These are phyloP conservation scores for Diuraphis noxia DNA, from an alignment of 1,140 invertebrate genomes.

Conservation along the genomic window DNA sequence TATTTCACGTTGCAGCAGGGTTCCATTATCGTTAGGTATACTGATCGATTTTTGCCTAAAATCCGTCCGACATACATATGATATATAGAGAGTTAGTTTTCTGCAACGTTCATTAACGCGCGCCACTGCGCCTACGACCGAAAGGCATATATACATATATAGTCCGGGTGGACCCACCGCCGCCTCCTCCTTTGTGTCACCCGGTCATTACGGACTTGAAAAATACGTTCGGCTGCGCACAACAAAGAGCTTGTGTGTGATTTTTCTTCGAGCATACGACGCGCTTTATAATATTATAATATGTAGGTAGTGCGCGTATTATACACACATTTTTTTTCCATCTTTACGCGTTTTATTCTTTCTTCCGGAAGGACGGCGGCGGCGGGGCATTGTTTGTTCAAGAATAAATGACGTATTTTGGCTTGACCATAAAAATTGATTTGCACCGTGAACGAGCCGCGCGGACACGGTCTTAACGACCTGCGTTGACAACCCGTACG, in stretches of 20 bases:
- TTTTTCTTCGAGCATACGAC: background rate
- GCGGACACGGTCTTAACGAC: conserved; percentile 47
- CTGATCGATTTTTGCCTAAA: conserved; percentile 24
- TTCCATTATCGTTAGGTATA: background rate
- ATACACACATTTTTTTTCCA: conserved; percentile 9
- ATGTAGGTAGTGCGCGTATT: no score
- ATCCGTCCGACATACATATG: conserved; percentile 1
- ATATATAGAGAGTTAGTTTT: background rate
- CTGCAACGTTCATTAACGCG: conserved; percentile 1
- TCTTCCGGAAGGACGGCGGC: background rate
- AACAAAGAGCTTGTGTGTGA: background rate
- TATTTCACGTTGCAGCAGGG: background rate
- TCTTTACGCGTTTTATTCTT: background rate
- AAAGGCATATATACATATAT: background rate
- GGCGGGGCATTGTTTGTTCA: conserved; percentile 31
- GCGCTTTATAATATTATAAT: background rate
- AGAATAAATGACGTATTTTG: conserved; percentile 51
- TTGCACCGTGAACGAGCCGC: conserved; percentile 17
- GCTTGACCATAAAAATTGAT: conserved; percentile 50
- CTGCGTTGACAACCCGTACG: conserved; percentile 50
- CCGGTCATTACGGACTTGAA: conserved; percentile 3
- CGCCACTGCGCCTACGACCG: background rate
- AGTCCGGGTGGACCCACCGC: background rate
- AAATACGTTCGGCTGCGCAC: conserved; percentile 5
- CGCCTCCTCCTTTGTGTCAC: conserved; percentile 1